phyloP scores from a whole-genome alignment of 1,140 invertebrate genomes.

The Drusus annulatus region DNA sequence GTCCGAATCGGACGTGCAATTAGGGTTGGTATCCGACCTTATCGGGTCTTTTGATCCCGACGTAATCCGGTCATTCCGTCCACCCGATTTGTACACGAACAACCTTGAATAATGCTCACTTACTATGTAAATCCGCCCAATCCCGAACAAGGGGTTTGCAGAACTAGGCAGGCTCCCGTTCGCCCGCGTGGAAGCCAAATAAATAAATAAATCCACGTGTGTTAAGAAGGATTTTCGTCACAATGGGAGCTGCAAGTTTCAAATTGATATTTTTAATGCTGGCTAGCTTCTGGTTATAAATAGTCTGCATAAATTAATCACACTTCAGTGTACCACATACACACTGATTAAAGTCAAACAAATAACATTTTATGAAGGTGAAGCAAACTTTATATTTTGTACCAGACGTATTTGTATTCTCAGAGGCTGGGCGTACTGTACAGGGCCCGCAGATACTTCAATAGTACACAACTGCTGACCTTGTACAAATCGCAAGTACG shows the following conservation, averaged over 20 bases:
- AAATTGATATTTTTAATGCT: conserved; percentile 19
- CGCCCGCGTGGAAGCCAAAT: background rate
- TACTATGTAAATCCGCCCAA: conserved; percentile 21
- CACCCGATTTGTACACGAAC: conserved; percentile 31
- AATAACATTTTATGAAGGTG: too few relatives aligned
- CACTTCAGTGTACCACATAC: too few relatives aligned
- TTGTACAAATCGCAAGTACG: too few relatives aligned
- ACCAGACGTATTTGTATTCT: too few relatives aligned
- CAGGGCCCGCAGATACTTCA: too few relatives aligned
- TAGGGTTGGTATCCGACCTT: background rate
- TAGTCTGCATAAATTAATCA: too few relatives aligned
- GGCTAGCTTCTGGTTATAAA: background rate
- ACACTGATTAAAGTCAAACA: too few relatives aligned
- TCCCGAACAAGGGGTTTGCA: conserved; percentile 11
- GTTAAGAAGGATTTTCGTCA: background rate
- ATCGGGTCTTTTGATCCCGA: background rate
- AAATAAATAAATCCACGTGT: conserved; percentile 23
- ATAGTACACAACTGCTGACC: too few relatives aligned
- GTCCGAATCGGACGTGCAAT: conserved; percentile 19
- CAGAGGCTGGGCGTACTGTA: too few relatives aligned
- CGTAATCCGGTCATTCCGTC: conserved; percentile 8
- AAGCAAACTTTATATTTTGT: too few relatives aligned
- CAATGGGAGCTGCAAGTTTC: background rate
- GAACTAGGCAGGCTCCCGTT: background rate
- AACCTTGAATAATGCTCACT: conserved; percentile 29